Conservation (phyloP, 1,140 invertebrate genomes). For the Drosophila watanabei region DNA sequence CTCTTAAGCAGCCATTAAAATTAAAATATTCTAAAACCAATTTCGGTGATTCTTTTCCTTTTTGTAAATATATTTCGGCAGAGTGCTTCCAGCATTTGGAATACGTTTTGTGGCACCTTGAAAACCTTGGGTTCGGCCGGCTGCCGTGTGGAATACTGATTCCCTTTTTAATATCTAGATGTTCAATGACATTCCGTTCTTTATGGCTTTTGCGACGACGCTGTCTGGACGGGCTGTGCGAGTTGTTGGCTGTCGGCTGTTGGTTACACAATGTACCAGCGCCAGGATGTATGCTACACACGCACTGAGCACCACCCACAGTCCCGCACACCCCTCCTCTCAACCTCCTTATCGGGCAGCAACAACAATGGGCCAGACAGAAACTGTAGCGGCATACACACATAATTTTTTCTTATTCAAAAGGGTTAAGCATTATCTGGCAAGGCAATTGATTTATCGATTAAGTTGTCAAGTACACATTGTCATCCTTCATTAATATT, state of each 20-base stretch:
- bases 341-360: conserved; percentile 8
- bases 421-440: conserved; percentile 74
- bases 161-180: conserved; percentile 69
- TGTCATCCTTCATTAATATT: conserved; percentile 81
- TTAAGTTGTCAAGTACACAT: conserved; percentile 81
- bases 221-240: conserved; percentile 49
- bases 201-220: conserved; percentile 43
- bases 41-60: neutral
- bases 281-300: conserved; percentile 61
- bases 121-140: conserved; percentile 5
- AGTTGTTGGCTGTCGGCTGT: conserved; percentile 18
- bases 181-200: conserved; percentile 73
- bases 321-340: neutral
- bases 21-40: conserved; percentile 3
- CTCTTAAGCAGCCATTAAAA: neutral
- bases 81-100: conserved; percentile 21
- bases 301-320: conserved; percentile 33
- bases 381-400: conserved; percentile 25
- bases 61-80: conserved; percentile 5
- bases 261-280: conserved; percentile 41
- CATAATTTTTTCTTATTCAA: conserved; percentile 55
- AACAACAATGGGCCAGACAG: conserved; percentile 43
- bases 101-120: conserved; percentile 39
- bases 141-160: conserved; percentile 59
- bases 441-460: conserved; percentile 81